A percentile compares a stretch with the other conserved stretches of the same genome.
These are phyloP conservation scores for Idaea aversata DNA, from an alignment of 2,888 invertebrate species.

Conservation along the genomic window DNA sequence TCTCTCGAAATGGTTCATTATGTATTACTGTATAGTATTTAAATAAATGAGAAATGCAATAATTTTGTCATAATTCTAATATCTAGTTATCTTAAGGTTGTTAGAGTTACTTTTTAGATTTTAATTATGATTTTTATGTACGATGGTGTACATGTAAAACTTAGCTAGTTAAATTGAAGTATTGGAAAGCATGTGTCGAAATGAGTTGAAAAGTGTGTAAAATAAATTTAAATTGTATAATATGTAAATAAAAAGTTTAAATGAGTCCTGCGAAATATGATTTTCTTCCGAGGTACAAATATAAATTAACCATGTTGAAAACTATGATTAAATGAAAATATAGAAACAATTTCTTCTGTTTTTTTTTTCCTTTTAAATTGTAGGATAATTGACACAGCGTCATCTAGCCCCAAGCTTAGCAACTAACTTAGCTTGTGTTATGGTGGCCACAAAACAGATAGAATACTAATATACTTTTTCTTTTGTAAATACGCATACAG, in stretches of 20 bases:
- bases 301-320: conserved; percentile 79
- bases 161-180: conserved; percentile 71
- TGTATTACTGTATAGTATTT: conserved; percentile 60
- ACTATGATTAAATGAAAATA: conserved; percentile 77
- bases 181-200: conserved; percentile 50
- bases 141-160: conserved; percentile 75
- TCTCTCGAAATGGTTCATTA: conserved; percentile 45
- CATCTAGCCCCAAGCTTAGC: too few species aligned
- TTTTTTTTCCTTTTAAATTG: conserved; percentile 29
- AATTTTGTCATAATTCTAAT: conserved; percentile 71
- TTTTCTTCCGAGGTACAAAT: conserved; percentile 80
- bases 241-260: conserved; percentile 77
- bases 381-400: too few species aligned
- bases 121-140: conserved; percentile 56
- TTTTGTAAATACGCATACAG: too few species aligned
- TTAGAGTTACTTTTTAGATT: conserved; percentile 55
- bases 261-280: conserved; percentile 76
- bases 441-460: too few species aligned
- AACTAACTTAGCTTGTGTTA: too few species aligned
- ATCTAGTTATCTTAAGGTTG: conserved; percentile 62
- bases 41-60: conserved; percentile 58
- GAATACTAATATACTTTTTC: too few species aligned
- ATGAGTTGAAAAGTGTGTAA: conserved; percentile 56
- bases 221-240: conserved; percentile 71
- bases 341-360: conserved; percentile 46